These are phyloP conservation scores for Stigmatopora argus DNA, from an alignment of 2,113 vertebrate species.

Conservation along the genomic window DNA sequence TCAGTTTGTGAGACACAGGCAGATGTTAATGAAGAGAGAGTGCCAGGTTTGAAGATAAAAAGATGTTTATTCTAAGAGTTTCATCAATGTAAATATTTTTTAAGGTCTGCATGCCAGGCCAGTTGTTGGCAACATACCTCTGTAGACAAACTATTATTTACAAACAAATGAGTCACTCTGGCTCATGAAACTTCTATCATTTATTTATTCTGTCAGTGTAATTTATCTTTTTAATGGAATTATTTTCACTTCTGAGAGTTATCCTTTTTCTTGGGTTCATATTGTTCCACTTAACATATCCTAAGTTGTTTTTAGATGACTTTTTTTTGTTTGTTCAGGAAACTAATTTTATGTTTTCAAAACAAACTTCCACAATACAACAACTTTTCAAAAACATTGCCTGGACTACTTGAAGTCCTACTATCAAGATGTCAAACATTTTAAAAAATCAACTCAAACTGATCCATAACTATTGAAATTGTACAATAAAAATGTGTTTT, in stretches of 20 bases:
- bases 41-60: slow-evolving; percentile 32
- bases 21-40: slow-evolving; percentile 10
- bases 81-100: neutral
- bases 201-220: neutral
- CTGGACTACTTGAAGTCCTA: too few relatives aligned
- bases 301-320: too few relatives aligned
- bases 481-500: too few relatives aligned
- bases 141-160: neutral
- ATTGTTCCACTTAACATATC: neutral
- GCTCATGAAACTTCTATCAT: too few relatives aligned
- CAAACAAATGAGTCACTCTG: neutral
- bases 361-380: too few relatives aligned
- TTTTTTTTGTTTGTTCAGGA: too few relatives aligned
- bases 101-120: neutral
- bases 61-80: neutral
- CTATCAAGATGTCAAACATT: too few relatives aligned
- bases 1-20: neutral
- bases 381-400: too few relatives aligned
- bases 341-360: too few relatives aligned
- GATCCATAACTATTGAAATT: too few relatives aligned
- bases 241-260: neutral
- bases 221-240: neutral
- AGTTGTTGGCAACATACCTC: neutral
- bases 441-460: too few relatives aligned
- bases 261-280: neutral